Percentiles rank a stretch among this genome's conserved stretches.
Evolutionary conservation across 2,888 invertebrate species (phyloP).

Genomic region (Anoncus sp.): DNA sequence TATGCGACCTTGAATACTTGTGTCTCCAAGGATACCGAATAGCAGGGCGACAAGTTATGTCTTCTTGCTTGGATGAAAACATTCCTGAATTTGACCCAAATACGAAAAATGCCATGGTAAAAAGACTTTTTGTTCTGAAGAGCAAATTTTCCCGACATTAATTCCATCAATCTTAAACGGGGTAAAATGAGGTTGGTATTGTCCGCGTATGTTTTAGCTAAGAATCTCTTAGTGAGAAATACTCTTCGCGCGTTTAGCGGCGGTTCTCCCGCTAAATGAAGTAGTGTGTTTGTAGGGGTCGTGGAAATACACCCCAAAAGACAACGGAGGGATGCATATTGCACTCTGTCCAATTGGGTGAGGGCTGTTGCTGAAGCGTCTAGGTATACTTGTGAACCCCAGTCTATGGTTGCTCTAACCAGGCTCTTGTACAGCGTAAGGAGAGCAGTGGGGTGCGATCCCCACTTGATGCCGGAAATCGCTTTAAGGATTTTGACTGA

Average conservation of each 20-base stretch:
- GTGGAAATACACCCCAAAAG: slow-evolving; percentile 39
- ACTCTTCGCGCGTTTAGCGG: not conserved
- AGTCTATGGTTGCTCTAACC: slow-evolving; percentile 22
- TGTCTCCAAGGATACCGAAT: not conserved
- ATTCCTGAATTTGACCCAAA: not conserved
- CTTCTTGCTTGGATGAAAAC: not conserved
- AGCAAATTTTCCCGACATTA: not conserved
- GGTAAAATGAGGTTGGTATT: slow-evolving; percentile 17
- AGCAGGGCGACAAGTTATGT: not conserved
- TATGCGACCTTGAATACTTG: not conserved
- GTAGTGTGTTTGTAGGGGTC: slow-evolving; percentile 13
- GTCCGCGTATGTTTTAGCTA: not conserved
- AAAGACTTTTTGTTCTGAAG: not conserved
- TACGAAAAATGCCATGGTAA: not conserved
- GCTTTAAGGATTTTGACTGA: slow-evolving; percentile 22
- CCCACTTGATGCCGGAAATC: slow-evolving; percentile 22
- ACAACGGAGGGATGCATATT: slow-evolving; percentile 31
- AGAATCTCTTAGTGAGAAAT: slow-evolving; percentile 14
- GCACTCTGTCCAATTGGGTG: slow-evolving; percentile 10
- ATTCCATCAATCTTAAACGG: slow-evolving; percentile 11
- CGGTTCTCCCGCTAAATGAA: slow-evolving; percentile 46
- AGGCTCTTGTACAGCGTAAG: not conserved
- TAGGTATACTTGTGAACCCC: slow-evolving; percentile 16
- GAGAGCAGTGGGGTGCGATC: not conserved
- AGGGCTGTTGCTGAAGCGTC: slow-evolving; percentile 18